Percentiles rank a stretch among this genome's conserved stretches.
Evolutionary conservation across 2,888 invertebrate species (phyloP).

Genomic region (Phytoseiulus persimilis): DNA sequence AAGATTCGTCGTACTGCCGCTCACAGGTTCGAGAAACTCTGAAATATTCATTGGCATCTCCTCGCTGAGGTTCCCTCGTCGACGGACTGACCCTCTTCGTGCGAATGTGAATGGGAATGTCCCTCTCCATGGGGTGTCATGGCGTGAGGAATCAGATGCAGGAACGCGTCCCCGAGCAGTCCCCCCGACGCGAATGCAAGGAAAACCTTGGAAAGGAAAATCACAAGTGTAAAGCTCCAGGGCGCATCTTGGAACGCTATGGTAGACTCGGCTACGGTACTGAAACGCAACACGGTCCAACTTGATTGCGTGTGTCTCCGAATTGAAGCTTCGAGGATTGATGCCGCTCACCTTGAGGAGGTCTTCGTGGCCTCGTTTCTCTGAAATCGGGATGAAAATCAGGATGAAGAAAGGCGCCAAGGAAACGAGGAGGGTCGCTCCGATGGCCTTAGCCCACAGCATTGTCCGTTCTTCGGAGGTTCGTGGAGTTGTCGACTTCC

Average conservation of each 20-base stretch:
- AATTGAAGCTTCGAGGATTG: too few relatives aligned
- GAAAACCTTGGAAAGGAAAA: constrained; percentile 50
- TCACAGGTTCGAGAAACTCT: too few relatives aligned
- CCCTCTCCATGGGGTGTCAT: constrained; percentile 41
- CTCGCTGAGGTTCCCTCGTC: constrained; percentile 40
- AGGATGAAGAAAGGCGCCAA: constrained; percentile 86
- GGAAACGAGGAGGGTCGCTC: constrained; percentile 85
- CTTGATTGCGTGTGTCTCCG: too few relatives aligned
- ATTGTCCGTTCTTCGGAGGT: constrained; percentile 36
- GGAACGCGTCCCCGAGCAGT: constrained; percentile 91
- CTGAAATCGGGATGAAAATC: constrained; percentile 83
- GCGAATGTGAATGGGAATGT: constrained; percentile 51
- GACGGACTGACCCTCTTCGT: constrained; percentile 47
- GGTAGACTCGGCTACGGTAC: too few relatives aligned
- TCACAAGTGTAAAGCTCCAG: too few relatives aligned
- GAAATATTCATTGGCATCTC: constrained; percentile 54
- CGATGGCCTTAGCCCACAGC: constrained; percentile 73
- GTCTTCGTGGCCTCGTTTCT: constrained; percentile 70
- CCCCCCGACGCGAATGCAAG: constrained; percentile 90
- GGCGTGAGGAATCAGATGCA: constrained; percentile 97
- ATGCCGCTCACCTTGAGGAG: constrained; percentile 63
- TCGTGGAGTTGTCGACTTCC: constrained; percentile 33
- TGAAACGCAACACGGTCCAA: too few relatives aligned
- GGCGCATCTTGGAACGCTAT: too few relatives aligned
- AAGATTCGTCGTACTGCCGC: too few relatives aligned